Evolutionary conservation across 1,140 invertebrate species (phyloP), one percentile per base, ranked within the genome.

Genomic region (Drosophila subpulchrella): DNA sequence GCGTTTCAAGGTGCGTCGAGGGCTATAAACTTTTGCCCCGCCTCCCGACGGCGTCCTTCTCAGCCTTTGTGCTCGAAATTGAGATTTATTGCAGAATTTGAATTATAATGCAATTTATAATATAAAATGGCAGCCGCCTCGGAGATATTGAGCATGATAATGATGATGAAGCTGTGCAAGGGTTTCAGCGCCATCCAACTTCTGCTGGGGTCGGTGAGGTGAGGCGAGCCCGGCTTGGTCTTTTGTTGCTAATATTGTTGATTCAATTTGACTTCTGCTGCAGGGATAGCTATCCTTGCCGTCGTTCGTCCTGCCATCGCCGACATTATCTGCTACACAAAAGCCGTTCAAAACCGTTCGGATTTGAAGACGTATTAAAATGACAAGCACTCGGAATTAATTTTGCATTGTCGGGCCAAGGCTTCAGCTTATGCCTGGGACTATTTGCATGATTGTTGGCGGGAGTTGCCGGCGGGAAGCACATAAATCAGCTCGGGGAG

Each of bases 81-180:
- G 88, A 90, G 88, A 90, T 90, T 90, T 90, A 90, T 90, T 90
- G 88, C 88, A 91, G 85, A 90, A 90, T 90, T 90, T 91, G 88
- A 90, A 90, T 90, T 91, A 90, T 91, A 90, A 90, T 90, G 88
- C 82, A 83, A 89, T 89, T 89, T 89, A 90, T 89, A 89, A 89
- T 84, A 88, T 81, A 90, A 81, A 89, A 90, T 84, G 85, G 77
- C 85, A 81, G 73, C 70, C 67, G 75, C 66, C 70, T 58, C 50
- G 32, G 56, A 82, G 81, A 89, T 88, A 88, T 88, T 84, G 84
- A 89, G 80, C 76, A 84, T 76, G 66, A 86, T 86, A 88, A 86
- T 83, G 80, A 86, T 83, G 83, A 89, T 88, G 84, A 88, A 88
- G 84, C 84, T 89, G 72, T 83, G 75, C 78, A 48, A 70, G 84